Base-by-base conservation (phyloP, 2,888 invertebrate genomes). In the Ormyrus nitidulus region DNA sequence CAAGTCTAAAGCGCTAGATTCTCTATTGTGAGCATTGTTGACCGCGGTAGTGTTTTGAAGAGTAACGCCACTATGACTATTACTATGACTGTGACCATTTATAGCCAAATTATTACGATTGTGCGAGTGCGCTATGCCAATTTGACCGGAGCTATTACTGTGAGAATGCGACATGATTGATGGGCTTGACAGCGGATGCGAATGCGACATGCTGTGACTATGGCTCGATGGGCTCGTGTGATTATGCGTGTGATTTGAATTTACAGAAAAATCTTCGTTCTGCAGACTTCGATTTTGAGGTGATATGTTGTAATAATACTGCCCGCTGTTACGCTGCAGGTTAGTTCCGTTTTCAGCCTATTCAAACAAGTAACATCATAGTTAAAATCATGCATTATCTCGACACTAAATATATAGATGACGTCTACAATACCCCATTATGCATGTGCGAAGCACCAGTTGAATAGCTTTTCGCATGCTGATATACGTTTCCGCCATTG, bases 1-100 rank as follows among this genome's bases (percentile, higher is more conserved):
- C 88, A 97, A 92, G 86, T 94, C 94, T 10, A 94, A 89, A 82
- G 89, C 92, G 85, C 91, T 92, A 76, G 90, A 91, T 87, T 92
- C 92, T 80, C 92, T 87, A 76, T 88, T 91, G 84, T 89, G 90
- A 81, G 84, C 85, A 6, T 86, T 83, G 84, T 85, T 89, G 46
- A 77, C 82, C 5, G 85, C 77, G 5, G 84, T 83, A 5, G 87
- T 84, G 71, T 83, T 85, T 77, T 88, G 88, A 6, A 85, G 84
- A 10, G 78, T 85, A 13, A 88, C 84, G 58, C 83, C 87, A 70
- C 82, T 83, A 79, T 86, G 84, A 73, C 84, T 85, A 51, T 86
- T 85, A 61, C 86, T 85, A 69, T 88, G 88, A 80, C 86, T 86
- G 79, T 89, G 89, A 13, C 89, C 88, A 62, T 88, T 90, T 77